Conservation (phyloP, 1,140 invertebrate genomes). For the Bathynomus jamesi region DNA sequence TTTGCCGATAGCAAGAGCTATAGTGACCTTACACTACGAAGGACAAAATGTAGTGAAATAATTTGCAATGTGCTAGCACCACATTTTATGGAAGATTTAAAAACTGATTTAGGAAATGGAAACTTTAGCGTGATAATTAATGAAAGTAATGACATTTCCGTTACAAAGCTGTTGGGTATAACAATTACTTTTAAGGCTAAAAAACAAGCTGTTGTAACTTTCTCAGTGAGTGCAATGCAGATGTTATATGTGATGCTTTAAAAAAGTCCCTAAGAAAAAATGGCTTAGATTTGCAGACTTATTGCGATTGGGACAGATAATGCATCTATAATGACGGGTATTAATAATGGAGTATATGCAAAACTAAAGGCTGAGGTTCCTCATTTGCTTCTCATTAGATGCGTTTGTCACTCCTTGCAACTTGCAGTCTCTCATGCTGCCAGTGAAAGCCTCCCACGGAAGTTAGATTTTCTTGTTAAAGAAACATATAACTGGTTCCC, state of each 20-base stretch:
- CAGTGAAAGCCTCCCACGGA: conserved; percentile 1
- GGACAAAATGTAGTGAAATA: not conserved
- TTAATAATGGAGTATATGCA: not conserved
- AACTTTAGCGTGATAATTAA: conserved; percentile 8
- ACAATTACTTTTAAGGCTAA: not conserved
- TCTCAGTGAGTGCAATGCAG: not conserved
- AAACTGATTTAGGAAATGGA: conserved; percentile 1
- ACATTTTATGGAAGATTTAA: not conserved
- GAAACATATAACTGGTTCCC: conserved; percentile 20
- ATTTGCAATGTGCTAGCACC: not conserved
- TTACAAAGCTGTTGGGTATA: not conserved
- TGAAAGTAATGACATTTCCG: conserved; percentile 12
- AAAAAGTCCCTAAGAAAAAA: not conserved
- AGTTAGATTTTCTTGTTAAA: conserved; percentile 11
- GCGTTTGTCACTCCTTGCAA: conserved; percentile 5
- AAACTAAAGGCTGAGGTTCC: conserved; percentile 7
- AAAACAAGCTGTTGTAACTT: not conserved
- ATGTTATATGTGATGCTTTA: not conserved
- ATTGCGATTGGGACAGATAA: conserved; percentile 14
- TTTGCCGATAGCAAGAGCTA: not conserved
- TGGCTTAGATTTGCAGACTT: conserved; percentile 4
- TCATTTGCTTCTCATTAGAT: conserved; percentile 7
- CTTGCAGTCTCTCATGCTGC: conserved; percentile 15
- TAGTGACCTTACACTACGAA: not conserved
- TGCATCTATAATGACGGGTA: conserved; percentile 14